phyloP scores from a whole-genome alignment of 2,113 vertebrate genomes.

The Oryzias woworae region DNA sequence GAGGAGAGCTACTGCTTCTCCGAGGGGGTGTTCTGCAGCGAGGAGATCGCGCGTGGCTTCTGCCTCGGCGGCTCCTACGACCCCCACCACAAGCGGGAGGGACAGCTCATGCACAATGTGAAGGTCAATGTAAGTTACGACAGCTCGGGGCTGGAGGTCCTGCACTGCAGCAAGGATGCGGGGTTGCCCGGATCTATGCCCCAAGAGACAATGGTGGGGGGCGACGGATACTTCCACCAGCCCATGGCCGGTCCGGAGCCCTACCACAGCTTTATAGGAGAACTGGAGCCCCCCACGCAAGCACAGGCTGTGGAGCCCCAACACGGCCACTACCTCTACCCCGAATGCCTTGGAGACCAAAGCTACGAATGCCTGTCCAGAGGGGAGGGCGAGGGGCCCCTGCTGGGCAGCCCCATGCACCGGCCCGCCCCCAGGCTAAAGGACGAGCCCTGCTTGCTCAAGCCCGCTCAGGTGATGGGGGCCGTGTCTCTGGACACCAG shows the following conservation, averaged over 20 bases:
- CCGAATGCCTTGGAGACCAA: conserved; percentile 83
- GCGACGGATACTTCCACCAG: conserved; percentile 77
- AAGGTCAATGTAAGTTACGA: conserved; percentile 79
- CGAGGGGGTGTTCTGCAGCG: conserved; percentile 79
- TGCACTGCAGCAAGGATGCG: conserved; percentile 76
- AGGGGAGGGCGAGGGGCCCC: conserved; percentile 72
- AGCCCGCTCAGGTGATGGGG: conserved; percentile 66
- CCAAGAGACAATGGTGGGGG: conserved; percentile 75
- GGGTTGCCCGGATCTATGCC: conserved; percentile 67
- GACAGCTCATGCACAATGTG: conserved; percentile 75
- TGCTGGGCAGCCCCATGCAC: conserved; percentile 70
- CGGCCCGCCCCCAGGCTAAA: conserved; percentile 75
- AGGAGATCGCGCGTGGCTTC: conserved; percentile 78
- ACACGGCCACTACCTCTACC: conserved; percentile 79
- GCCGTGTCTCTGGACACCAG: conserved; percentile 36
- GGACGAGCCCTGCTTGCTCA: conserved; percentile 73
- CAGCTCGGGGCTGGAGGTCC: conserved; percentile 64
- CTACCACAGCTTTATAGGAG: conserved; percentile 80
- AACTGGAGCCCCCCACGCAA: conserved; percentile 73
- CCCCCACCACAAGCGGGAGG: conserved; percentile 75
- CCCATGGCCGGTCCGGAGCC: conserved; percentile 73
- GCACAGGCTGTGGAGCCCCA: conserved; percentile 73
- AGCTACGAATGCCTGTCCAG: conserved; percentile 80
- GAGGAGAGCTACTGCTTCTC: conserved; percentile 80
- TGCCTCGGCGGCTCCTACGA: conserved; percentile 74